A percentile compares a stretch with the other conserved stretches of the same genome.
These are phyloP conservation scores for Bombus superbus DNA, from an alignment of 1,140 invertebrate species.

Conservation along the genomic window DNA sequence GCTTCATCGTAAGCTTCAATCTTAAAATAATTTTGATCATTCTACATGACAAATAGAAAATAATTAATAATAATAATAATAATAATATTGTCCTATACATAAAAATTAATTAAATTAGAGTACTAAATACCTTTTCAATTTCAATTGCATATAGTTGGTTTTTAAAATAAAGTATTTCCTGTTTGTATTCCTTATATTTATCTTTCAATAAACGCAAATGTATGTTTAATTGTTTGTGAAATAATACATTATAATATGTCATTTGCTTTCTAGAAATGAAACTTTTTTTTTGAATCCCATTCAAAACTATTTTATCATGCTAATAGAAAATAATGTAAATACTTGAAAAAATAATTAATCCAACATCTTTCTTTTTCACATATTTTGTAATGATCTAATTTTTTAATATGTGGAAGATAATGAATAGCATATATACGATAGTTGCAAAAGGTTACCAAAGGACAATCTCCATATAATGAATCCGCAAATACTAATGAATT, in stretches of 20 bases:
- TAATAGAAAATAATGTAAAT: neutral
- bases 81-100: neutral
- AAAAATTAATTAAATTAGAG: neutral
- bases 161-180: conserved; percentile 5
- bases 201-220: conserved; percentile 22
- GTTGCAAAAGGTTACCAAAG: conserved; percentile 52
- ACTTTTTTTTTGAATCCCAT: neutral
- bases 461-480: conserved; percentile 63
- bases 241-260: conserved; percentile 45
- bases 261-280: conserved; percentile 53
- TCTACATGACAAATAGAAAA: neutral
- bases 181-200: conserved; percentile 8
- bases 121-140: neutral
- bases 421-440: conserved; percentile 55
- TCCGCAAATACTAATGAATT: conserved; percentile 56
- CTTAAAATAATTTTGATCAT: neutral
- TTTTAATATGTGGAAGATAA: conserved; percentile 40
- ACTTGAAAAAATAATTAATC: conserved; percentile 56
- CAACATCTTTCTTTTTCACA: conserved; percentile 43
- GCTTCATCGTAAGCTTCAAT: neutral
- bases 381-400: conserved; percentile 55
- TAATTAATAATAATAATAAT: neutral
- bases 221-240: conserved; percentile 47
- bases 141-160: conserved; percentile 6
- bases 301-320: neutral